A percentile compares a stretch with the other conserved stretches of the same genome.
phyloP scores from a whole-genome alignment of 2,113 vertebrate species.

The Salvelinus alpinus region DNA sequence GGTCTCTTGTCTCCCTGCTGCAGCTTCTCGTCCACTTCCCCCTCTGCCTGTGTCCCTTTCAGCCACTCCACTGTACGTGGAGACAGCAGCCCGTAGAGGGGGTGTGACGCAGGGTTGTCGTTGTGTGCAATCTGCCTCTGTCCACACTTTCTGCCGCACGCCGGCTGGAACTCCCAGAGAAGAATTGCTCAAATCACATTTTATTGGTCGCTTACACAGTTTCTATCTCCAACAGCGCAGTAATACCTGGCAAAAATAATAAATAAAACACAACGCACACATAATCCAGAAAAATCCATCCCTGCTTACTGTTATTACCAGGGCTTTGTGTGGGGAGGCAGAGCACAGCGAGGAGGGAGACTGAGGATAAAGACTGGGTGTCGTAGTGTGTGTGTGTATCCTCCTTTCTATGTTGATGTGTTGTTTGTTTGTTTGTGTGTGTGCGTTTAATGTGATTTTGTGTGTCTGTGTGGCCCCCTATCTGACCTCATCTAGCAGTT shows the following conservation, averaged over 20 bases:
- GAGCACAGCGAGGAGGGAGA: background rate
- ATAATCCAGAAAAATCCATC: background rate
- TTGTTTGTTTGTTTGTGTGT: constrained; percentile 9
- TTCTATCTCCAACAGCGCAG: no score
- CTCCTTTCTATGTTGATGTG: constrained; percentile 3
- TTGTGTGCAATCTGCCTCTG: constrained; percentile 42
- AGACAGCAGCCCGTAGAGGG: constrained; percentile 28
- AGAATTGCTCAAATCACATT: background rate
- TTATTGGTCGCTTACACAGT: no score
- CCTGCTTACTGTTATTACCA: background rate
- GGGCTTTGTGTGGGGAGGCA: background rate
- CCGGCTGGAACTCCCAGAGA: constrained; percentile 17
- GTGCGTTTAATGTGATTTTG: constrained; percentile 14
- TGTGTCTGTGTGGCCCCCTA: constrained; percentile 6
- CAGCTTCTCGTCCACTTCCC: constrained; percentile 24
- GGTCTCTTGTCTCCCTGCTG: constrained; percentile 38
- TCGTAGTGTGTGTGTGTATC: constrained; percentile 10
- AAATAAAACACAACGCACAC: no score
- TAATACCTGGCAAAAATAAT: no score
- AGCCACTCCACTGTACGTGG: constrained; percentile 27
- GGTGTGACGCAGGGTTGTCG: constrained; percentile 32
- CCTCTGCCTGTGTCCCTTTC: background rate
- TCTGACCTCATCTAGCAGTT: constrained; percentile 30
- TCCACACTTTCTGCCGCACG: constrained; percentile 44
- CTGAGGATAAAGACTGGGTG: constrained; percentile 1